Conservation (phyloP, 2,113 vertebrate genomes). For the Ammospiza nelsoni region DNA sequence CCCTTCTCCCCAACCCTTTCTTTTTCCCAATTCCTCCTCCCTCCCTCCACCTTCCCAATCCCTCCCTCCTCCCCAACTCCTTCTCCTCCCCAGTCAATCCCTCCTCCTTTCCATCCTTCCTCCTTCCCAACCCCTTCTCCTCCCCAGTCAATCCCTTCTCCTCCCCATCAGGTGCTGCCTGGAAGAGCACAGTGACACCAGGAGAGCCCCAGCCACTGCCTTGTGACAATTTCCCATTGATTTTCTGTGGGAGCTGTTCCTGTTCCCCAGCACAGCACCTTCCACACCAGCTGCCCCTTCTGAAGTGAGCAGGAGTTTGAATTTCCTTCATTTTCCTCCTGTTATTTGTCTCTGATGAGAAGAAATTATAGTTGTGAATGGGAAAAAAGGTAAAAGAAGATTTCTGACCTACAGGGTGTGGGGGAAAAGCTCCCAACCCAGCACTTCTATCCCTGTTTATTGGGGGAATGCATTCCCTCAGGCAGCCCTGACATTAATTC, state of each 20-base stretch:
- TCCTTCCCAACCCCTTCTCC: too few relatives aligned
- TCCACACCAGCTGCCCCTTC: not conserved
- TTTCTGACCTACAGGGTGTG: not conserved
- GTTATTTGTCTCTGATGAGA: accelerated
- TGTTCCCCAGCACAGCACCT: not conserved
- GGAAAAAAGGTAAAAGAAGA: not conserved
- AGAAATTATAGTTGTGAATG: accelerated
- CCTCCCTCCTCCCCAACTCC: accelerated
- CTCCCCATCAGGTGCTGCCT: not conserved
- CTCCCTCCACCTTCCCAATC: too few relatives aligned
- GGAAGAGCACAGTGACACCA: not conserved
- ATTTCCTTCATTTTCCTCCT: not conserved
- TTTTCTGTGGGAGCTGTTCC: not conserved
- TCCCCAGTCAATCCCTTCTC: not conserved
- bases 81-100: too few relatives aligned
- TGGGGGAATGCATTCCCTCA: not conserved
- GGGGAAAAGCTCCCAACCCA: not conserved
- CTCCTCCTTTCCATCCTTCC: too few relatives aligned
- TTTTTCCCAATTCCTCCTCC: too few relatives aligned
- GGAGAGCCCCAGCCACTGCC: not conserved
- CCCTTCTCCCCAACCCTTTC: not conserved
- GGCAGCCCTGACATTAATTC: not conserved
- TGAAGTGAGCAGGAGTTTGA: accelerated
- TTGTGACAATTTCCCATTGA: accelerated
- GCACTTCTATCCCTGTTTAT: not conserved